Evolutionary conservation across 2,113 vertebrate genomes (phyloP).

Genomic region (Spermophilus dauricus): DNA sequence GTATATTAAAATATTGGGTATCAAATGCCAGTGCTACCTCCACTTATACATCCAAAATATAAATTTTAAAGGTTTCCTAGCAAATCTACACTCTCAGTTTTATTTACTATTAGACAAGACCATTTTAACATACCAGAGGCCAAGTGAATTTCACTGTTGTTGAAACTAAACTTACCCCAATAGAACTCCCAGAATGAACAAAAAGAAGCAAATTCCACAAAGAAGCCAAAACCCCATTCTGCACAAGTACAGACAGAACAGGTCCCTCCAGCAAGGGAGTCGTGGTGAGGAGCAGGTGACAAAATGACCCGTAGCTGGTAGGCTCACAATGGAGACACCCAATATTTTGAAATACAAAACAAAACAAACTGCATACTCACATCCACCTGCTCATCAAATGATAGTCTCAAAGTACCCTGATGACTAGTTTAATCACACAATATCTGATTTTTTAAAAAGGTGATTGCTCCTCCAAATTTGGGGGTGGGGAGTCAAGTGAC

Average conservation of each 20-base stretch:
- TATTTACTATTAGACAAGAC: neutral
- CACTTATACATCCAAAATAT: neutral
- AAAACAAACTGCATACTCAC: neutral
- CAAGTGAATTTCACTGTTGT: neutral
- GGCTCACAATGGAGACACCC: neutral
- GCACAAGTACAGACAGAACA: neutral
- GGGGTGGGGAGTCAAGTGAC: neutral
- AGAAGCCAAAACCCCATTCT: neutral
- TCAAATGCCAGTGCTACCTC: neutral
- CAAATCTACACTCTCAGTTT: neutral
- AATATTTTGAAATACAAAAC: neutral
- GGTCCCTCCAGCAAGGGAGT: neutral
- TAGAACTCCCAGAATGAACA: neutral
- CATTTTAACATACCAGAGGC: neutral
- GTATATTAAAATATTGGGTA: neutral
- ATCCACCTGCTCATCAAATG: neutral
- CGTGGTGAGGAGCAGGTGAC: fast-evolving
- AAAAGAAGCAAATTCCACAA: neutral
- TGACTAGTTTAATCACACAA: neutral
- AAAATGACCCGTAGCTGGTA: neutral
- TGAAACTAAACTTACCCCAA: neutral
- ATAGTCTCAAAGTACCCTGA: neutral
- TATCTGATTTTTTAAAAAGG: neutral
- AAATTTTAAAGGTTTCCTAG: neutral
- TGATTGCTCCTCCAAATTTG: neutral